These are phyloP conservation scores for Sarcophaga variegata DNA, from an alignment of 2,888 invertebrate genomes.

Conservation along the genomic window DNA sequence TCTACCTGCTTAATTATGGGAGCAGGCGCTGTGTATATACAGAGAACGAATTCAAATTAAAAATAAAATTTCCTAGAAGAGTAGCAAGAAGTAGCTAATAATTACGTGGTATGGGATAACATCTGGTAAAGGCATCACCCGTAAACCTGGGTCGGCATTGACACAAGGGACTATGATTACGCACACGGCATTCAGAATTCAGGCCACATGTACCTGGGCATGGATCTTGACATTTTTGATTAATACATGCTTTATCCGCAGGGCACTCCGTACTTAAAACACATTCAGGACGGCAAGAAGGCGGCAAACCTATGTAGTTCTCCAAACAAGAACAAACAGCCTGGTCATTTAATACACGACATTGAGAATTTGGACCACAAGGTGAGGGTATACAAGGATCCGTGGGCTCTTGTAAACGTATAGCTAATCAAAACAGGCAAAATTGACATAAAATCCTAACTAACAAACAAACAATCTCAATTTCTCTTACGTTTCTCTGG, in stretches of 20 bases:
- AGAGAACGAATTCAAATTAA: background rate
- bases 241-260: slow-evolving; percentile 85
- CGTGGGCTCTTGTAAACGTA: slow-evolving; percentile 72
- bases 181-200: slow-evolving; percentile 87
- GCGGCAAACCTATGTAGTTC: slow-evolving; percentile 85
- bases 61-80: background rate
- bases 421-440: slow-evolving; percentile 61
- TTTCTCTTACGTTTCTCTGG: slow-evolving; percentile 82
- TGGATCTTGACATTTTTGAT: slow-evolving; percentile 86
- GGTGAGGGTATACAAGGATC: slow-evolving; percentile 85
- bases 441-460: background rate
- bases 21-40: slow-evolving; percentile 73
- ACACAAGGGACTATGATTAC: slow-evolving; percentile 91
- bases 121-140: slow-evolving; percentile 89
- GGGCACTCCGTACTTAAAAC: slow-evolving; percentile 86
- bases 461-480: background rate
- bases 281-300: slow-evolving; percentile 88
- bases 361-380: slow-evolving; percentile 87
- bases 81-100: background rate
- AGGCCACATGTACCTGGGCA: slow-evolving; percentile 85
- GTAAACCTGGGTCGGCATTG: slow-evolving; percentile 87
- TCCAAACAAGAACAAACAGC: slow-evolving; percentile 86
- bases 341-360: slow-evolving; percentile 84
- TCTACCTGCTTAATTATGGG: slow-evolving; percentile 73
- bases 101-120: slow-evolving; percentile 83